Percentiles rank a stretch among this genome's conserved stretches.
These are phyloP conservation scores for Zeus faber DNA, from an alignment of 2,113 vertebrate genomes.

Conservation along the genomic window DNA sequence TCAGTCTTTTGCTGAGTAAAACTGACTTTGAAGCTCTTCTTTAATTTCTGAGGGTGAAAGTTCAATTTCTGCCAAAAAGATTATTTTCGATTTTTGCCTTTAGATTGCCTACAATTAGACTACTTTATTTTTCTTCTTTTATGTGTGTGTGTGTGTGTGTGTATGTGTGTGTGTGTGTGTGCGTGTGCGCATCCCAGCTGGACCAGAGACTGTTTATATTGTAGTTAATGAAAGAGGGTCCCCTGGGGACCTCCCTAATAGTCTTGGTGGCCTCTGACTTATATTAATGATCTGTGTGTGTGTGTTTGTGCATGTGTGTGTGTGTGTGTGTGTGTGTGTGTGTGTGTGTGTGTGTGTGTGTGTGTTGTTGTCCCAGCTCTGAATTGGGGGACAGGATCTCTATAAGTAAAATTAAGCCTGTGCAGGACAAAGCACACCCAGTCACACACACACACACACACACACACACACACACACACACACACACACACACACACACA, in stretches of 20 bases:
- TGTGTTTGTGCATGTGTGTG: conserved; percentile 14
- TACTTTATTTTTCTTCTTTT: no score
- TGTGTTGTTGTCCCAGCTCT: conserved; percentile 50
- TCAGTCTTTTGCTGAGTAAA: conserved; percentile 38
- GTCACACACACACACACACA: conserved; percentile 31
- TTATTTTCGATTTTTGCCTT: no score
- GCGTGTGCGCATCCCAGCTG: conserved; percentile 49
- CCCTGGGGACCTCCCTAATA: conserved; percentile 52
- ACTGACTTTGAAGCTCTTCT: no score
- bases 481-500: conserved; percentile 28
- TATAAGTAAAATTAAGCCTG: no score
- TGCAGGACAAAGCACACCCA: neutral
- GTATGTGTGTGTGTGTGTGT: conserved; percentile 15
- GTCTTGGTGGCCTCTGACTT: conserved; percentile 56
- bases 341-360: conserved; percentile 23
- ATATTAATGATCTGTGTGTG: conserved; percentile 48
- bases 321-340: conserved; percentile 22
- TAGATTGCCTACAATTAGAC: no score
- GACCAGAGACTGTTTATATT: conserved; percentile 62
- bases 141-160: conserved; percentile 21
- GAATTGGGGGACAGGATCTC: conserved; percentile 52
- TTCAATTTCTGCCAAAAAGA: no score
- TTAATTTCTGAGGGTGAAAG: no score
- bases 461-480: conserved; percentile 32
- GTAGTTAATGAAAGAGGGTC: conserved; percentile 57